phyloP scores from a whole-genome alignment of 2,113 vertebrate species.

The Danio rerio region GRCz12tu NC_133183.1:57631001-57631500 shows the following conservation, averaged over 20 bases:
- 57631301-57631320: too few relatives aligned
- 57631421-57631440: not conserved
- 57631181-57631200: not conserved
- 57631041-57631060: too few relatives aligned
- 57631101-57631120: too few relatives aligned
- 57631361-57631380: not conserved
- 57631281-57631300: not conserved
- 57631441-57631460: not conserved
- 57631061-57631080: too few relatives aligned
- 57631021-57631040: not conserved
- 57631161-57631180: not conserved
- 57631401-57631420: not conserved
- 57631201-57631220: not conserved
- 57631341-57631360: too few relatives aligned
- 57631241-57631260: not conserved
- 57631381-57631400: not conserved
- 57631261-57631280: not conserved
- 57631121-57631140: too few relatives aligned
- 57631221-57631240: not conserved
- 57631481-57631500: not conserved
- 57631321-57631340: too few relatives aligned
- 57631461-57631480: too few relatives aligned
- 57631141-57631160: too few relatives aligned
- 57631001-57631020: not conserved
- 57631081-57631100: too few relatives aligned